These are phyloP conservation scores for Alces alces DNA, from an alignment of 2,113 vertebrate species.

Conservation along the genomic window DNA sequence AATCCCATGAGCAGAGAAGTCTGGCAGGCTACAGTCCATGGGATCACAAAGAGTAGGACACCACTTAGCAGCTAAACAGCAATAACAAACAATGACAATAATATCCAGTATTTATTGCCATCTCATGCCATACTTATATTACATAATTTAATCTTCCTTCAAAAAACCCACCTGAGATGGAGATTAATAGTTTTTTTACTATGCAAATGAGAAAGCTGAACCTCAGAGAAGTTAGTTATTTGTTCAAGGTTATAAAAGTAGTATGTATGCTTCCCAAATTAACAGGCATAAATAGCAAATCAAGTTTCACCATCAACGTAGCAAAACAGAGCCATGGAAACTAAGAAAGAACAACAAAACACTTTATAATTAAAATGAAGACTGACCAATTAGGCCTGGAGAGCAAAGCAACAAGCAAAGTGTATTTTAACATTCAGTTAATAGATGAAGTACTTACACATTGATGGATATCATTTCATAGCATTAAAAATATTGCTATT, in stretches of 20 bases:
- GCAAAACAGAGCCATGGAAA: neutral
- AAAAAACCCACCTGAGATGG: neutral
- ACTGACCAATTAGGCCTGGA: neutral
- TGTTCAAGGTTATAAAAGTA: neutral
- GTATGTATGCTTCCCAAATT: neutral
- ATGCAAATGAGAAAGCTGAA: neutral
- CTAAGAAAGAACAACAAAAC: neutral
- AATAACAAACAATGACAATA: neutral
- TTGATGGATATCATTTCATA: neutral
- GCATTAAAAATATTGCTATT: neutral
- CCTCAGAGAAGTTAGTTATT: neutral
- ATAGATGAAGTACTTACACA: neutral
- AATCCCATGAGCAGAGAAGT: neutral
- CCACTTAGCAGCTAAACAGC: neutral
- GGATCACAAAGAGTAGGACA: neutral
- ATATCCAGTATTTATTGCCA: neutral
- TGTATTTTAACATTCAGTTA: neutral
- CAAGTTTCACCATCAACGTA: neutral
- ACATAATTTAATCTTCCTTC: neutral
- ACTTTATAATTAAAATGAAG: neutral
- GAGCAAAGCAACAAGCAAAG: neutral
- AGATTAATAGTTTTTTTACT: neutral
- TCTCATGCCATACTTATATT: neutral
- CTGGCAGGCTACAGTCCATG: neutral
- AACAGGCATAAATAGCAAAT: neutral